Evolutionary conservation across 2,888 invertebrate species (phyloP), one percentile per base, ranked within the genome.

Genomic region (Mythimna lalbum): DNA sequence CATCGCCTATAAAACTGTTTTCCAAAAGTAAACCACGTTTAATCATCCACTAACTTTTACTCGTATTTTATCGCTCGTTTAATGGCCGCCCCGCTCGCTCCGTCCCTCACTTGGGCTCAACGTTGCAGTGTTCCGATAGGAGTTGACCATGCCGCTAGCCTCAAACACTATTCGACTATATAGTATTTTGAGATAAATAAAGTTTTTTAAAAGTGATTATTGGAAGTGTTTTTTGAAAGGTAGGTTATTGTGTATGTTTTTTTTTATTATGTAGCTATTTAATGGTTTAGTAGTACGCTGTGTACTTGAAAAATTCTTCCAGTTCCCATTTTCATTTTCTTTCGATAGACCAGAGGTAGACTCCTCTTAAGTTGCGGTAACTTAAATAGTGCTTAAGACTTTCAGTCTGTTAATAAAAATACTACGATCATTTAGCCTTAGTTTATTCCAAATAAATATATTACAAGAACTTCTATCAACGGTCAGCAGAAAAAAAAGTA

Each of bases 91-190:
- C 19, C 47, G 68, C 33, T 36, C 82, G 82, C 80, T 79, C 49
- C 73, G 78, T 63, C 64, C 68, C 62, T 68, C 80, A 55, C 64
- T 64, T 68, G 80, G 83, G 43, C 80, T 63, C 74, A 47, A 63
- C 64, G n/a, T 33, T 69, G 73, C 85, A 85, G 86, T 85, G 65
- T 78, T 56, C 36, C 47, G 67, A 68, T 68, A 72, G 62, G 60
- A 76, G 74, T 72, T 81, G 87, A 65, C 77, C 81, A 77, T 81
- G 87, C 65, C 76, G 69, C 79, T 69, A 73, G 83, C 70, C 78
- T 84, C 67, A 69, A 60, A 9, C 50, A 66, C 49, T 52, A 39
- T 12, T 14, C 31, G 56, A 69, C 52, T 63, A 63, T 55, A 31
- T 65, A 56, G 62, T 73, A 79, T 68, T 78, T 82, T 61, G 59